phyloP scores from a whole-genome alignment of 2,797 vertebrate genomes.

The Falco biarmicus region DNA sequence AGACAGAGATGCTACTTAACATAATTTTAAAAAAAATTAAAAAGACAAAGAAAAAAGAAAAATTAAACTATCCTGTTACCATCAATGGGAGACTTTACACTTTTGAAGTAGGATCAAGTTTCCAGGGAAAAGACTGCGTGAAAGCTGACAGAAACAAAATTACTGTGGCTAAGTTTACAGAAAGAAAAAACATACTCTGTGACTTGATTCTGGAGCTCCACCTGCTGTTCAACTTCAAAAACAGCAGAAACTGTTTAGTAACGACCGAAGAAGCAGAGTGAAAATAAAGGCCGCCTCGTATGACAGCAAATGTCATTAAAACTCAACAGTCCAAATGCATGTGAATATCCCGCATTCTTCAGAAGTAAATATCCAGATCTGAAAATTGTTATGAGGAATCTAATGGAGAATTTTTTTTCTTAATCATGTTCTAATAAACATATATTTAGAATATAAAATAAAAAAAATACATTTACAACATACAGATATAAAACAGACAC shows the following conservation, averaged over 20 bases:
- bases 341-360: neutral
- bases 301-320: neutral
- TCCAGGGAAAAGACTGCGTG: neutral
- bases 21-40: neutral
- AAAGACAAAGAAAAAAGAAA: neutral
- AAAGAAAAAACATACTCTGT: neutral
- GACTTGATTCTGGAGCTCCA: constrained; percentile 20
- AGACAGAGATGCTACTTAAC: neutral
- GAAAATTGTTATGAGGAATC: neutral
- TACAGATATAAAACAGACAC: neutral
- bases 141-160: constrained; percentile 23
- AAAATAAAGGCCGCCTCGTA: neutral
- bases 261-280: neutral
- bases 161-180: neutral
- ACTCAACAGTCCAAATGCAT: neutral
- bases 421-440: neutral
- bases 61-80: neutral
- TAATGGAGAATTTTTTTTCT: neutral
- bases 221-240: neutral
- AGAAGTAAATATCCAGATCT: neutral
- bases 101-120: constrained; percentile 27
- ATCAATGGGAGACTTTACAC: neutral
- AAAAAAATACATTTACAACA: neutral
- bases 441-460: neutral
- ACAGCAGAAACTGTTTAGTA: neutral